Percentiles rank a stretch among this genome's conserved stretches.
These are phyloP conservation scores for Trichogramma evanescens DNA, from an alignment of 2,888 invertebrate species.

Conservation along the genomic window DNA sequence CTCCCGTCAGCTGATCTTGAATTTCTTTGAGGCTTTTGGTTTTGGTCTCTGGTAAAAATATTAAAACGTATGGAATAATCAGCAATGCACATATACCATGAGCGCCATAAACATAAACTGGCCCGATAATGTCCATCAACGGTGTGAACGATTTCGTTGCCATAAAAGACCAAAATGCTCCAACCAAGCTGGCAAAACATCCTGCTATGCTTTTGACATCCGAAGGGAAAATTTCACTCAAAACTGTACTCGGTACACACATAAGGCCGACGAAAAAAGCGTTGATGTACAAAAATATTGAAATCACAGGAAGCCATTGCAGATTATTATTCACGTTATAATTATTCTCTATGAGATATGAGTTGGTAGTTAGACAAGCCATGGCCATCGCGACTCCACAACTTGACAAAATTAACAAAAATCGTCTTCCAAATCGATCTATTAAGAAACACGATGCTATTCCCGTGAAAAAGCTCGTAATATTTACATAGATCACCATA, in stretches of 20 bases:
- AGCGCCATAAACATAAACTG: slow-evolving; percentile 31
- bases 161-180: slow-evolving; percentile 31
- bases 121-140: slow-evolving; percentile 25
- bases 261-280: slow-evolving; percentile 26
- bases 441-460: slow-evolving; percentile 15
- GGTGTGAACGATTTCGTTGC: slow-evolving; percentile 31
- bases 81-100: slow-evolving; percentile 1
- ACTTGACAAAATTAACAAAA: slow-evolving; percentile 22
- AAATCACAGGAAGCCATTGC: slow-evolving; percentile 31
- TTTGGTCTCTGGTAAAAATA: slow-evolving; percentile 35
- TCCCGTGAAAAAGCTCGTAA: slow-evolving; percentile 20
- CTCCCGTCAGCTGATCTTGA: slow-evolving; percentile 1
- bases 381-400: slow-evolving; percentile 24
- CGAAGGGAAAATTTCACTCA: slow-evolving; percentile 35
- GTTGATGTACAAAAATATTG: slow-evolving; percentile 26
- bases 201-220: slow-evolving; percentile 31
- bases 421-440: slow-evolving; percentile 24
- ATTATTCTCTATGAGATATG: slow-evolving; percentile 23
- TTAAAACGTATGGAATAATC: slow-evolving; percentile 20
- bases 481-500: slow-evolving; percentile 27
- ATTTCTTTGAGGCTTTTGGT: slow-evolving; percentile 31
- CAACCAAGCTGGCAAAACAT: slow-evolving; percentile 27
- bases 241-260: slow-evolving; percentile 31
- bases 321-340: slow-evolving; percentile 17
- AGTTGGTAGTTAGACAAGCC: slow-evolving; percentile 28